Percentiles rank a stretch among this genome's conserved stretches.
These are phyloP conservation scores for Etheostoma cragini DNA, from an alignment of 2,113 vertebrate genomes.

Conservation along the genomic window DNA sequence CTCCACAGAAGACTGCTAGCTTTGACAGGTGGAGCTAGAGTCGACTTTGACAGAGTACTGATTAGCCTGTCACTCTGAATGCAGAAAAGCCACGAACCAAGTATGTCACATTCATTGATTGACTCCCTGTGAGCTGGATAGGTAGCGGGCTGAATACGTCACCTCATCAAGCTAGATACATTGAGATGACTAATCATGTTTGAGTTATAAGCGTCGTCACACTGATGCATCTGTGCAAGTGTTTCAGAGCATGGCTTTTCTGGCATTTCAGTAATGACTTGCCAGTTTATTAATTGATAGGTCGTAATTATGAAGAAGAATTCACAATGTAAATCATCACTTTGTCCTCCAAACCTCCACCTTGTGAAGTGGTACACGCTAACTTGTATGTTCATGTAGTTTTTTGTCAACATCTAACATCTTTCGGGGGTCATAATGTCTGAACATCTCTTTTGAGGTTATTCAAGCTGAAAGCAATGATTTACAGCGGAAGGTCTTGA, in stretches of 20 bases:
- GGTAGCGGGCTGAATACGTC: conserved; percentile 40
- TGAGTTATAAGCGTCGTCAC: conserved; percentile 39
- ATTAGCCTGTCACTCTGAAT: conserved; percentile 80
- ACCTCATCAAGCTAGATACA: conserved; percentile 31
- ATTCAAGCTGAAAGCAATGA: not conserved
- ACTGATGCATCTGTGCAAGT: conserved; percentile 38
- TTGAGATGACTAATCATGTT: conserved; percentile 55
- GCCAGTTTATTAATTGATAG: conserved; percentile 41
- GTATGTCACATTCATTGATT: conserved; percentile 70
- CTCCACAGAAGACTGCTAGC: conserved; percentile 73
- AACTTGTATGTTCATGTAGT: not conserved
- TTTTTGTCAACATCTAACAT: not conserved
- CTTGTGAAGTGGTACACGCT: not conserved
- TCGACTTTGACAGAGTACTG: conserved; percentile 74
- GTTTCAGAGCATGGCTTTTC: conserved; percentile 23
- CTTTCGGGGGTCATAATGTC: not conserved
- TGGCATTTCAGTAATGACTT: conserved; percentile 29
- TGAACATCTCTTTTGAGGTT: not conserved
- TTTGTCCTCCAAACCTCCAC: conserved; percentile 45
- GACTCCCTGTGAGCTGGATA: conserved; percentile 43
- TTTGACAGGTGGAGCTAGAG: conserved; percentile 76
- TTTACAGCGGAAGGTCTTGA: not conserved
- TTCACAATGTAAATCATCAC: conserved; percentile 24
- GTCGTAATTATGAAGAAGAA: conserved; percentile 29
- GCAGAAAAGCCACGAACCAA: conserved; percentile 39